Base-by-base conservation (phyloP, 2,888 invertebrate species). In the Philopedon plagiatum region DNA sequence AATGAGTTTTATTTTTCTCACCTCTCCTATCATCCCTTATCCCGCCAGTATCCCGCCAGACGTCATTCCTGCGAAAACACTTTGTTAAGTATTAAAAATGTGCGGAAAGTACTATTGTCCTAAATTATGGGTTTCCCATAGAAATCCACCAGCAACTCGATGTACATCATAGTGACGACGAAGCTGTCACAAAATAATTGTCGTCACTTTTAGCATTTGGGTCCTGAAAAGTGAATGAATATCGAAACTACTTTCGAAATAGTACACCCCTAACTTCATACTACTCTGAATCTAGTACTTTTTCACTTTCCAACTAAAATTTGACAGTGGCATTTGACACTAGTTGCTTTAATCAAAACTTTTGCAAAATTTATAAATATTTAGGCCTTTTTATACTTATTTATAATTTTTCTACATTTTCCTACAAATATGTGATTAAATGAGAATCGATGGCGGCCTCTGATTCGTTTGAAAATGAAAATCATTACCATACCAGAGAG, bases 401-500 rank as follows among this genome's bases (percentile, higher is more conserved):
- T 51, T 26, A 67, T 46, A 11, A 67, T 26, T 67, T 21, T 49
- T 61, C 46, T 26, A 41, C 37, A 67, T 67, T 61, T 60, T 29
- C n/a, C 60, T 11, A 64, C 62, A 71, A 71, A 66, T 71, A 71
- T 71, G 71, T 66, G 54, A 71, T 60, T 71, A 57, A 57, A 51
- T 46, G 46, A 60, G 9, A 49, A 18, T 51, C 65, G 62, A 73
- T 73, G 73, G 73, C 69, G 64, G 13, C 73, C 32, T 21, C 49
- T 39, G 69, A 65, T 15, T 34, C 21, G 4, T 61, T 23, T 74
- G 78, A 78, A 70, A 78, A 78, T 76, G 81, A 82, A 76, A 82
- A 81, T 79, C 87, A 86, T 78, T 86, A 87, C 81, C 92, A 92
- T 87, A 92, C 93, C 81, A 91, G 92, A 86, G 92, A 93, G 88